A percentile compares a stretch with the other conserved stretches of the same genome.
Evolutionary conservation across 2,797 vertebrate species (phyloP).

Genomic region (Danio aesculapii): DNA sequence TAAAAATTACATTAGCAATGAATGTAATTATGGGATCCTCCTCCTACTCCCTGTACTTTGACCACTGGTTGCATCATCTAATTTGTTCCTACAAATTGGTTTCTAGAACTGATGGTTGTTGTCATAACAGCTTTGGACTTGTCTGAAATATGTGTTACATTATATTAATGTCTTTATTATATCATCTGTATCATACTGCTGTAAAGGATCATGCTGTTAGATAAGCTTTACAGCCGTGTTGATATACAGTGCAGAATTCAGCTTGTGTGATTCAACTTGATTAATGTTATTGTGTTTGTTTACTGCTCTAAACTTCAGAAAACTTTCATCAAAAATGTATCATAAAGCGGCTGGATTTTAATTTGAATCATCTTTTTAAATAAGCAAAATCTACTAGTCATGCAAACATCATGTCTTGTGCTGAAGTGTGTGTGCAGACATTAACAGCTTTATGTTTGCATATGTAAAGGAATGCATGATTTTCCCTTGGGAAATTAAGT

Average conservation of each 20-base stretch:
- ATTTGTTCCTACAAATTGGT: not conserved
- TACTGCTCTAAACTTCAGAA: not conserved
- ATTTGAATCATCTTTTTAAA: not conserved
- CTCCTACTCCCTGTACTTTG: not conserved
- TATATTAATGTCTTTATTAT: not conserved
- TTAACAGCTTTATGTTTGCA: slow-evolving; percentile 1
- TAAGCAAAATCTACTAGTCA: not conserved
- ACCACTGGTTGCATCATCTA: not conserved
- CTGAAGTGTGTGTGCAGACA: not conserved
- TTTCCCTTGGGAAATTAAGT: not conserved
- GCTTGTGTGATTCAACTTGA: not conserved
- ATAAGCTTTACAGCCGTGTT: not conserved
- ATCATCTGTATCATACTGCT: not conserved
- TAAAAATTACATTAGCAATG: not conserved
- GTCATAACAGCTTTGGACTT: not conserved
- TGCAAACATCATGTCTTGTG: not conserved
- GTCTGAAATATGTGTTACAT: not conserved
- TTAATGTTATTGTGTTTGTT: slow-evolving; percentile 11
- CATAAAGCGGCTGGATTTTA: not conserved
- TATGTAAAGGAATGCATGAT: slow-evolving; percentile 1
- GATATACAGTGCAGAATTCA: not conserved
- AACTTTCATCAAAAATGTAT: not conserved
- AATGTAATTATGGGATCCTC: not conserved
- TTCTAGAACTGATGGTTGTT: not conserved
- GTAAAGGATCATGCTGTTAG: not conserved